phyloP scores from a whole-genome alignment of 2,113 vertebrate species.

The Ellobius talpinus region DNA sequence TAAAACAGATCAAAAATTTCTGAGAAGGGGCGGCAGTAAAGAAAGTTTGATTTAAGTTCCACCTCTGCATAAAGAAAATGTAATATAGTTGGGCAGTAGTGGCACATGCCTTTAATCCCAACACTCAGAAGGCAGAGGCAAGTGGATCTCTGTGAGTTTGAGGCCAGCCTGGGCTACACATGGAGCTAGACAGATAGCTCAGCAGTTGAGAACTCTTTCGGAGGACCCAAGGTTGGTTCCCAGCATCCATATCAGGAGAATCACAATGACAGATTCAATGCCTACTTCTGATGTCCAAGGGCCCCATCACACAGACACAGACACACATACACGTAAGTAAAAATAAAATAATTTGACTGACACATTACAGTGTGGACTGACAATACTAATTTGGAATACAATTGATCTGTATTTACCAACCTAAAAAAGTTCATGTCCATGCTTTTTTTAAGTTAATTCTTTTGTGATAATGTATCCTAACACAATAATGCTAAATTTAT shows the following conservation, averaged over 20 bases:
- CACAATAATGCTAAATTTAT: slow-evolving; percentile 43
- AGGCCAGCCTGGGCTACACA: neutral
- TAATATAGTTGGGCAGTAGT: neutral
- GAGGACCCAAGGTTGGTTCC: neutral
- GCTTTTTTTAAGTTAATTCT: neutral
- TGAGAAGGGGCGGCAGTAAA: neutral
- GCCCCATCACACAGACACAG: neutral
- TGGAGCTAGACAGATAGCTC: neutral
- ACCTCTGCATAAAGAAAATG: neutral
- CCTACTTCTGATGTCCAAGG: neutral
- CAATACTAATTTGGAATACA: slow-evolving; percentile 24
- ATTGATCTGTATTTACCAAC: slow-evolving; percentile 41
- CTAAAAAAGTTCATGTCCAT: slow-evolving; percentile 17
- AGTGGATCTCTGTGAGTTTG: neutral
- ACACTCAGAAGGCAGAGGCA: no score
- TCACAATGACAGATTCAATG: neutral
- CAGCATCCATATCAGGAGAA: neutral
- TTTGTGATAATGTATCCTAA: slow-evolving; percentile 13
- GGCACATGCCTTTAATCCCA: neutral
- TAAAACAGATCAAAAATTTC: neutral
- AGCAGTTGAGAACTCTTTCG: neutral
- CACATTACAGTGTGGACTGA: neutral
- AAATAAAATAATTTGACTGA: neutral
- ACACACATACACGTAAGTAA: neutral
- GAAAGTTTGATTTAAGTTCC: neutral